Percentiles rank a stretch among this genome's conserved stretches.
Conservation (phyloP, 2,797 vertebrate genomes). For the Dallia pectoralis region DNA sequence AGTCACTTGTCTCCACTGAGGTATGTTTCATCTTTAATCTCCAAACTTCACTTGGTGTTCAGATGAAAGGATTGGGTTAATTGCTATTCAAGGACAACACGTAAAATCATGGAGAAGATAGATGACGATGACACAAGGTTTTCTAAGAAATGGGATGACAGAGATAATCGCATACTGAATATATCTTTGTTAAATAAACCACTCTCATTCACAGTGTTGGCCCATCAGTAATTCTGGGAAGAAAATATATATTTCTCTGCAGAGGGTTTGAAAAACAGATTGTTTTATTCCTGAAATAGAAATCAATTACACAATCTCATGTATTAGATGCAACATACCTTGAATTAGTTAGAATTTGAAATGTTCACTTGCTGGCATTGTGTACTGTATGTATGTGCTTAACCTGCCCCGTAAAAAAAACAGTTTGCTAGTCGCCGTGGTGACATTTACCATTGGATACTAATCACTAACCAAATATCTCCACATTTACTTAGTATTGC, state of each 20-base stretch:
- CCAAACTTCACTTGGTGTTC: background rate
- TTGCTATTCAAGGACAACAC: background rate
- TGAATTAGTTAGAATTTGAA: background rate
- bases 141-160: background rate
- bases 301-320: background rate
- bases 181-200: background rate
- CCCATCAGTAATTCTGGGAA: background rate
- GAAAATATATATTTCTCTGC: conserved; percentile 7
- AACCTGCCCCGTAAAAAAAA: background rate
- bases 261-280: background rate
- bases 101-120: background rate
- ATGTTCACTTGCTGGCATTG: background rate
- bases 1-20: background rate
- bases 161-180: background rate
- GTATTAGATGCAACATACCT: background rate
- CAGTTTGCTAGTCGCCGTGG: background rate
- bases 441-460: background rate
- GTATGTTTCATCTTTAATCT: background rate
- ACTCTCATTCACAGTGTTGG: background rate
- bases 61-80: background rate
- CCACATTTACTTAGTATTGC: background rate
- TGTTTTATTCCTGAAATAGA: background rate
- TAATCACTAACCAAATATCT: background rate
- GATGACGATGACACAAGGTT: conserved; percentile 6
- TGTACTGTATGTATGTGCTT: background rate